Conservation (phyloP, 2,113 vertebrate genomes). For the Burhinus bistriatus region DNA sequence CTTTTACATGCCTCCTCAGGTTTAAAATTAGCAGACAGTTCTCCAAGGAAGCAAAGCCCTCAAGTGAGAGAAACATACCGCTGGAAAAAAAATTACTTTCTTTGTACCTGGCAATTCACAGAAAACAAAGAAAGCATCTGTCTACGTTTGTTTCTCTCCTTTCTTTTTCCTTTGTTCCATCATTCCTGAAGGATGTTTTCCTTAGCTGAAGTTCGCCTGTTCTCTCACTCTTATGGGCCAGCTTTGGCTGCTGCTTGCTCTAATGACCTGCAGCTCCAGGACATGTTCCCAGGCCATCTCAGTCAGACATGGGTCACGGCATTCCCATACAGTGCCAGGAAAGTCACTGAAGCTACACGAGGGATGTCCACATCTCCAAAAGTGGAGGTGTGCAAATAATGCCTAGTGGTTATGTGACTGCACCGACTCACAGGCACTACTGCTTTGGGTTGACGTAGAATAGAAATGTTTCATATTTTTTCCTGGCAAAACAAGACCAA, state of each 20-base stretch:
- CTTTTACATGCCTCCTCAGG: not conserved
- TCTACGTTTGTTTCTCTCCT: not conserved
- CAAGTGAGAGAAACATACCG: not conserved
- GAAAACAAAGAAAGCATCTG: not conserved
- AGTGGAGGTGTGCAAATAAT: not conserved
- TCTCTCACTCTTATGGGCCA: not conserved
- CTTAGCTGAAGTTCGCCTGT: not conserved
- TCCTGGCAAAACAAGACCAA: not conserved
- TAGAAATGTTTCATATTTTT: not conserved
- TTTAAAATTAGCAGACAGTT: slow-evolving; percentile 17
- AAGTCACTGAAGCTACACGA: not conserved
- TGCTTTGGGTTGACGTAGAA: not conserved
- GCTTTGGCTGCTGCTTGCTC: not conserved
- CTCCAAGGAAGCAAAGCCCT: not conserved
- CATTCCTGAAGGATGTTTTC: not conserved
- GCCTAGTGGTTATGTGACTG: not conserved
- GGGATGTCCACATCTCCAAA: not conserved
- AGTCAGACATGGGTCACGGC: not conserved
- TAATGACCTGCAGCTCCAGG: not conserved
- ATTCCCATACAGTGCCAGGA: not conserved
- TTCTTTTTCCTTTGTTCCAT: not conserved
- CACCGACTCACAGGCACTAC: not conserved
- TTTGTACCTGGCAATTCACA: not conserved
- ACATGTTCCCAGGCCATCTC: not conserved
- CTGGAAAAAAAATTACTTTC: not conserved